Evolutionary conservation across 1,140 invertebrate species (phyloP).

Genomic region (Drosophila parabipectinata): DNA sequence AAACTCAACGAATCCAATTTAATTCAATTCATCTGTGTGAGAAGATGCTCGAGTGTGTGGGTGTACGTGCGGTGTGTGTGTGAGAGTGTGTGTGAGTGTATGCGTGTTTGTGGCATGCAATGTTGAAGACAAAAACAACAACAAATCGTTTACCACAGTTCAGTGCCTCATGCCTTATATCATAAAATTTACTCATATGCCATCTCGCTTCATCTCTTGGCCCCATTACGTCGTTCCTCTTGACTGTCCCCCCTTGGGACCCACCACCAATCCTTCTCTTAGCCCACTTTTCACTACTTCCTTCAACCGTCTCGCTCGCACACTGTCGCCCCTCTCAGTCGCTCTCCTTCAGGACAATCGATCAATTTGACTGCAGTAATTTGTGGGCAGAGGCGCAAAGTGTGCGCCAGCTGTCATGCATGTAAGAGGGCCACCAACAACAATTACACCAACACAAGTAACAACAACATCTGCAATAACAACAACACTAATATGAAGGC

Average conservation of each 20-base stretch:
- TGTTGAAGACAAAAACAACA: constrained; percentile 63
- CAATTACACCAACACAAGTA: constrained; percentile 20
- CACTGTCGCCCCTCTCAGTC: constrained; percentile 12
- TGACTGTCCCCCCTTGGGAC: not conserved
- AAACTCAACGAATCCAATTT: constrained; percentile 82
- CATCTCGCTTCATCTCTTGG: constrained; percentile 9
- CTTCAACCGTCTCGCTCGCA: not conserved
- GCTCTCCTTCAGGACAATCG: constrained; percentile 62
- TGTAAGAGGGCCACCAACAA: constrained; percentile 33
- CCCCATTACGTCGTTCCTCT: constrained; percentile 16
- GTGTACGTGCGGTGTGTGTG: constrained; percentile 6
- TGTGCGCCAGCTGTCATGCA: constrained; percentile 71
- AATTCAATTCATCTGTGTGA: constrained; percentile 73
- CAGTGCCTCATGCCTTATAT: constrained; percentile 73
- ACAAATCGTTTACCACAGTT: constrained; percentile 81
- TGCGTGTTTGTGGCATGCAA: constrained; percentile 66
- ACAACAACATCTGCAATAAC: constrained; percentile 3
- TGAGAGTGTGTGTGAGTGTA: constrained; percentile 10
- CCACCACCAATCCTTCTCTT: not conserved
- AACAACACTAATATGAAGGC: not conserved
- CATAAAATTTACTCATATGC: constrained; percentile 53
- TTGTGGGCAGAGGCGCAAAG: constrained; percentile 75
- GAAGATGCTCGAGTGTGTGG: constrained; percentile 9
- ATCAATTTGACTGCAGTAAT: constrained; percentile 81
- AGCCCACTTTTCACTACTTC: not conserved